A percentile compares a stretch with the other conserved stretches of the same genome.
Evolutionary conservation across 2,888 invertebrate genomes (phyloP).

Genomic region (Ophraella communa): DNA sequence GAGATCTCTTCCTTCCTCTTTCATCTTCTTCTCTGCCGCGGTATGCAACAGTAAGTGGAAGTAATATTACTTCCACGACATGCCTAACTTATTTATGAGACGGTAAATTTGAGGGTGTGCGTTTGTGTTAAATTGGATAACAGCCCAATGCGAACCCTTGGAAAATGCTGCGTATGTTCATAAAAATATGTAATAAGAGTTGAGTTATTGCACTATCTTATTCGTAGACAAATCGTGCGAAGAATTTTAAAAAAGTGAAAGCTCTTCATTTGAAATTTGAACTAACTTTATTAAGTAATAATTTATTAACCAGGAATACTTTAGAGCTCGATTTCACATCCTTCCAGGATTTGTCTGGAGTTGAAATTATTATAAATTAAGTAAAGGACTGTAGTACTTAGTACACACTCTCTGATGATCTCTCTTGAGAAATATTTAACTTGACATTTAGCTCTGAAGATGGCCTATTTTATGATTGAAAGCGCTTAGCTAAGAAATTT

Average conservation of each 20-base stretch:
- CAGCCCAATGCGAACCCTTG: slow-evolving; percentile 45
- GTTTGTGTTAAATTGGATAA: slow-evolving; percentile 58
- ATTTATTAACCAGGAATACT: neutral
- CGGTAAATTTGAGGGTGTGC: slow-evolving; percentile 58
- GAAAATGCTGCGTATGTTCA: slow-evolving; percentile 45
- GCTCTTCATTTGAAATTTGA: neutral
- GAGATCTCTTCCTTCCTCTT: slow-evolving; percentile 40
- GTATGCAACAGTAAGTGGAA: slow-evolving; percentile 57
- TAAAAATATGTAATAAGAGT: slow-evolving; percentile 45
- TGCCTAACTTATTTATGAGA: slow-evolving; percentile 61
- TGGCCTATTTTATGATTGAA: too few species aligned
- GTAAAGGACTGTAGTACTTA: too few species aligned
- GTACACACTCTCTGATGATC: too few species aligned
- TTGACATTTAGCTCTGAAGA: too few species aligned
- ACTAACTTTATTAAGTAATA: neutral
- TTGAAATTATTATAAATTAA: too few species aligned
- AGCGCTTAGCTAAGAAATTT: too few species aligned
- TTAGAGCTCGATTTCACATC: neutral
- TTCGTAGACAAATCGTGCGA: slow-evolving; percentile 26
- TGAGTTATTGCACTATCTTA: slow-evolving; percentile 30
- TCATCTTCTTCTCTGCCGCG: slow-evolving; percentile 55
- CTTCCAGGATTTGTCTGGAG: too few species aligned
- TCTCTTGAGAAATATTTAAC: too few species aligned
- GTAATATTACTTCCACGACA: slow-evolving; percentile 60
- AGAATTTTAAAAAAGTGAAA: slow-evolving; percentile 26